A percentile compares a stretch with the other conserved stretches of the same genome.
Conservation (phyloP, 2,888 invertebrate genomes). For the Tineola bisselliella region DNA sequence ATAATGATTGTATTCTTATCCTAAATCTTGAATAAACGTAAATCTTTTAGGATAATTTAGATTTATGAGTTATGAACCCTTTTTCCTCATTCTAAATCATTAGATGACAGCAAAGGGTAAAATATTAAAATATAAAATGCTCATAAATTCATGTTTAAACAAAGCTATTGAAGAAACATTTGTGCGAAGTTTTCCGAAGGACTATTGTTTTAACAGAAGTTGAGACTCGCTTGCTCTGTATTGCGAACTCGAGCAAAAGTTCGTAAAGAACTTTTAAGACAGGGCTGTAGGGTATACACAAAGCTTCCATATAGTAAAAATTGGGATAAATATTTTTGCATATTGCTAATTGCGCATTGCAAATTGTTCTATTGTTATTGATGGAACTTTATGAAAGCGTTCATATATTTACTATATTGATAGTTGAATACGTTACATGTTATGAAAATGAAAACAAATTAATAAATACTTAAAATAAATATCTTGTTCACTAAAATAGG, state of each 20-base stretch:
- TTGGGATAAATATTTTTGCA: neutral
- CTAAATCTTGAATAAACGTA: no score
- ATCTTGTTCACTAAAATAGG: no score
- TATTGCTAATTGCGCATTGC: no score
- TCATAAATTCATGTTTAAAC: neutral
- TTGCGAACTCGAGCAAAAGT: neutral
- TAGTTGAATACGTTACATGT: no score
- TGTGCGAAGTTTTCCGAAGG: neutral
- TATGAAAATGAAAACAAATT: no score
- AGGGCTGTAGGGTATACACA: neutral
- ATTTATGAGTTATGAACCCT: neutral
- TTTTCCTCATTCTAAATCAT: neutral
- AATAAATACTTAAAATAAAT: no score
- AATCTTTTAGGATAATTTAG: no score
- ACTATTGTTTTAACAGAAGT: constrained; percentile 4
- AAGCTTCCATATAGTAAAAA: neutral
- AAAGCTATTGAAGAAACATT: constrained; percentile 1
- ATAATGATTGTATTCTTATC: no score
- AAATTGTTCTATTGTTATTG: no score
- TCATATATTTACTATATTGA: no score
- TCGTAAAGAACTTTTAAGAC: neutral
- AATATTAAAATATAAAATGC: neutral
- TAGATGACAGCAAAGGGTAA: neutral
- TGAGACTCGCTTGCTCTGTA: neutral
- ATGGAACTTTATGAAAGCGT: no score